Percentiles rank a stretch among this genome's conserved stretches.
phyloP scores from a whole-genome alignment of 2,797 vertebrate species.

The Nyctalus aviator region DNA sequence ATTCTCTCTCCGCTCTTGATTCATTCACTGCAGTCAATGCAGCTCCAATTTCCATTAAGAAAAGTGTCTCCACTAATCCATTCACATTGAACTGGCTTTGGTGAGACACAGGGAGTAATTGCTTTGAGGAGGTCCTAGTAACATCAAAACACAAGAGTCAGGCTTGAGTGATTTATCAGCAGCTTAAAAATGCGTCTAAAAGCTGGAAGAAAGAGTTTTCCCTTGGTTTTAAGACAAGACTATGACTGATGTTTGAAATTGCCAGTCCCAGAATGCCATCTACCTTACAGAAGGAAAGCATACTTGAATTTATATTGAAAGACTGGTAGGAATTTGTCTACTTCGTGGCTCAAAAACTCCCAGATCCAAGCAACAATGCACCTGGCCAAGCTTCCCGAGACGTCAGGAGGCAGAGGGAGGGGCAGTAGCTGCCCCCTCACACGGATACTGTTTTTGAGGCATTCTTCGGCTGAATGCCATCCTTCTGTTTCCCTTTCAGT shows the following conservation, averaged over 20 bases:
- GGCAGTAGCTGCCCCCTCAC: background rate
- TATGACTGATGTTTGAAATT: conserved; percentile 68
- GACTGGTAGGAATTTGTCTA: conserved; percentile 40
- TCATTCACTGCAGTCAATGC: conserved; percentile 72
- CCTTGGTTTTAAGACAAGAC: conserved; percentile 57
- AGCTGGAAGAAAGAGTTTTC: conserved; percentile 74
- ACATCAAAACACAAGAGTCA: conserved; percentile 75
- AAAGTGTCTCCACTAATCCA: conserved; percentile 80
- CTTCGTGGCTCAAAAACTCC: background rate
- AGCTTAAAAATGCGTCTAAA: conserved; percentile 76
- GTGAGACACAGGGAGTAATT: conserved; percentile 65
- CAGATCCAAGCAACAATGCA: background rate
- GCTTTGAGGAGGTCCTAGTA: conserved; percentile 71
- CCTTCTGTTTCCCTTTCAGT: conserved; percentile 40
- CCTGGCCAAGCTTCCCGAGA: background rate
- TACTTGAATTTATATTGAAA: conserved; percentile 53
- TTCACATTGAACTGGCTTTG: conserved; percentile 71
- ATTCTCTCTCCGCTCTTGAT: conserved; percentile 61
- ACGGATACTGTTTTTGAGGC: conserved; percentile 20
- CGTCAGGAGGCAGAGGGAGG: conserved; percentile 37
- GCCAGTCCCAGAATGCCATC: conserved; percentile 75
- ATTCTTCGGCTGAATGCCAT: background rate
- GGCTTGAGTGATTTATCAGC: conserved; percentile 69
- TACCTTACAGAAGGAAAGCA: conserved; percentile 63
- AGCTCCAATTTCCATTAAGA: conserved; percentile 77